Base-by-base conservation (phyloP, 2,113 vertebrate species). In the Hippopotamus amphibius region DNA sequence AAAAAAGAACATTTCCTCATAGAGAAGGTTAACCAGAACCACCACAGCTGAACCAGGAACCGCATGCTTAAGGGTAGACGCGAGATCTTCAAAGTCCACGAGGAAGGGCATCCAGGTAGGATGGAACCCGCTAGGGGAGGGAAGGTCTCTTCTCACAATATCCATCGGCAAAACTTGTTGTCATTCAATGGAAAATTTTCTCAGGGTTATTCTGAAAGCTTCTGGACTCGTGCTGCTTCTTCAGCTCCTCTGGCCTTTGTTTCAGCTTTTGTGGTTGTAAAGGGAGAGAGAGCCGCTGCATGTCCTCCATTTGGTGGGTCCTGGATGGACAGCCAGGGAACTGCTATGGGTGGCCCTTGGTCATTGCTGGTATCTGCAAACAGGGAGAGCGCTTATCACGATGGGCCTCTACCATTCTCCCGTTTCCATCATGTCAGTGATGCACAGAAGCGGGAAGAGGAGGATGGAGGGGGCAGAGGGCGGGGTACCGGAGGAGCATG, bases 341-440 rank as follows among this genome's bases (percentile, higher is more conserved):
- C 65, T 76, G 90, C 93, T 71, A 90, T n/a, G 57, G 68, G 55
- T 63, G 81, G 22, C 59, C 94, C 90, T 72, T 46, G 89, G 63
- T 86, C 92, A 66, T 4, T 43, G 85, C 59, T 30, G 63, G 53
- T 33, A 90, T 94, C 97, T 97, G 98, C 24, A 61, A 97, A 98
- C 55, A 97, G 93, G 95, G 87, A 97, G 84, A 96, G 71, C n/a
- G 43, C 90, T 93, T 82, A 95, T 97, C 97, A 98, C 71, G 48
- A 95, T 7, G 50, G 87, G 95, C 81, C 81, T 79, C 95, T 21
- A n/a, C 55, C 48, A 80, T 68, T 82, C 83, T 93, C 53, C 74
- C 41, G 24, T 63, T 74, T 71, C 68, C 76, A 50, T 76, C 53
- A n/a, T 5, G 37, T 91, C 76, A 50, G 3, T 22, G 43, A 77